Conservation (phyloP, 2,797 vertebrate genomes). For the Furcifer pardalis region DNA sequence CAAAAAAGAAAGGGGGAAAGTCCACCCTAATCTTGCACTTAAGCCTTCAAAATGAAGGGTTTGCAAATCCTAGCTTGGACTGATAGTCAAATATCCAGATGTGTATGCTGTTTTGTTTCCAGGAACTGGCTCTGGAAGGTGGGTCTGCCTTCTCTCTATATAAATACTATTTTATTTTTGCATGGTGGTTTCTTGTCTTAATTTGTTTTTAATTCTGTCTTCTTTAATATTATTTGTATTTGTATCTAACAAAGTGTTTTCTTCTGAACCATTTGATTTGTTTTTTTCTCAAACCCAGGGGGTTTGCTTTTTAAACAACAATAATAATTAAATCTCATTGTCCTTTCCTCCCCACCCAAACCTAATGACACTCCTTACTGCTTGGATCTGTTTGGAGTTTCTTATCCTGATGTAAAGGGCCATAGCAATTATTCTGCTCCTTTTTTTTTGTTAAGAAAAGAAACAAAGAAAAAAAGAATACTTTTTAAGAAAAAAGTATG, state of each 20-base stretch:
- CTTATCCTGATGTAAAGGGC: constrained; percentile 39
- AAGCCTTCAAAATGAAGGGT: constrained; percentile 12
- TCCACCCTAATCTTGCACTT: background rate
- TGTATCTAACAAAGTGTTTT: constrained; percentile 28
- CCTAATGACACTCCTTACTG: background rate
- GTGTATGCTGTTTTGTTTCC: background rate
- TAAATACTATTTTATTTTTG: constrained; percentile 25
- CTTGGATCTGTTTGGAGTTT: constrained; percentile 40
- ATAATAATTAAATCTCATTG: background rate
- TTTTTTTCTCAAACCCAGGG: constrained; percentile 27
- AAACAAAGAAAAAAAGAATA: constrained; percentile 18
- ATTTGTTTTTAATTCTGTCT: constrained; percentile 41
- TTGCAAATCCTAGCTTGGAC: constrained; percentile 37
- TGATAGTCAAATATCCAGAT: constrained; percentile 4
- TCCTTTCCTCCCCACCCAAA: background rate
- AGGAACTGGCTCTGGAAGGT: constrained; percentile 5
- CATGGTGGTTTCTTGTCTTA: constrained; percentile 44
- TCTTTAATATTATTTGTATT: constrained; percentile 28
- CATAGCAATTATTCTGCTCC: constrained; percentile 39
- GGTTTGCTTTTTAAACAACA: constrained; percentile 22
- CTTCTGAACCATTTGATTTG: background rate
- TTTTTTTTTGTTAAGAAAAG: constrained; percentile 33
- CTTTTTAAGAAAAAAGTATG: constrained; percentile 46
- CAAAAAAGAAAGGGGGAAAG: background rate
- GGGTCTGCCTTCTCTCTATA: constrained; percentile 28